phyloP scores from a whole-genome alignment of 2,113 vertebrate species.

The Glareola pratincola region DNA sequence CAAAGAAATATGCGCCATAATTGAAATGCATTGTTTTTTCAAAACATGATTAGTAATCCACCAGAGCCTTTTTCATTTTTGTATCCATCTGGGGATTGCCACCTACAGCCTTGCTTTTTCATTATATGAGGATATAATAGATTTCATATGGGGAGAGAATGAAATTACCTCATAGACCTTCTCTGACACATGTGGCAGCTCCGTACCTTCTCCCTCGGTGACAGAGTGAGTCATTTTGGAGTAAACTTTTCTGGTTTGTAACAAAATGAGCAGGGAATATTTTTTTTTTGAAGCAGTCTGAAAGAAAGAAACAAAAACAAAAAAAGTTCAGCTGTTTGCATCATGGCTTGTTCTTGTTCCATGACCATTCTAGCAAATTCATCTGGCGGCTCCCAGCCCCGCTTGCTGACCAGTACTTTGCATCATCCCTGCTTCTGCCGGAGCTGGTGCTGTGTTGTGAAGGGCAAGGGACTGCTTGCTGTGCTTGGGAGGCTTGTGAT shows the following conservation, averaged over 20 bases:
- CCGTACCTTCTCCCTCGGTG: slow-evolving; percentile 21
- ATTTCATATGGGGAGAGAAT: slow-evolving; percentile 22
- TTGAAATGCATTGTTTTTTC: background rate
- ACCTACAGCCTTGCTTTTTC: slow-evolving; percentile 30
- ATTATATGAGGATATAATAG: slow-evolving; percentile 23
- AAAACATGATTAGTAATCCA: background rate
- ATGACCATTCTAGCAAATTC: background rate
- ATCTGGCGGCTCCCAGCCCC: background rate
- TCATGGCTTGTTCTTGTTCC: slow-evolving; percentile 7
- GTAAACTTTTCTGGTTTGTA: slow-evolving; percentile 15
- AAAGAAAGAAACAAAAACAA: background rate
- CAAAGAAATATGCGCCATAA: background rate
- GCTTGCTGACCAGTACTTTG: background rate
- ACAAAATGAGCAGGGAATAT: background rate
- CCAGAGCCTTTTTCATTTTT: background rate
- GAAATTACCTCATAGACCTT: slow-evolving; percentile 30
- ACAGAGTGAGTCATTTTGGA: slow-evolving; percentile 31
- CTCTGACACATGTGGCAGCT: slow-evolving; percentile 34
- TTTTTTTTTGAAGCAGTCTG: background rate
- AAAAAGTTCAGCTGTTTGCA: background rate
- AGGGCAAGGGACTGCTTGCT: background rate
- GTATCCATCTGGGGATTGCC: background rate
- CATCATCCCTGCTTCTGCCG: background rate
- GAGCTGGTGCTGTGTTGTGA: background rate
- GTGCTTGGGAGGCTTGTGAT: background rate